Evolutionary conservation across 2,113 vertebrate genomes (phyloP).

Genomic region (Accipiter cooperii): DNA sequence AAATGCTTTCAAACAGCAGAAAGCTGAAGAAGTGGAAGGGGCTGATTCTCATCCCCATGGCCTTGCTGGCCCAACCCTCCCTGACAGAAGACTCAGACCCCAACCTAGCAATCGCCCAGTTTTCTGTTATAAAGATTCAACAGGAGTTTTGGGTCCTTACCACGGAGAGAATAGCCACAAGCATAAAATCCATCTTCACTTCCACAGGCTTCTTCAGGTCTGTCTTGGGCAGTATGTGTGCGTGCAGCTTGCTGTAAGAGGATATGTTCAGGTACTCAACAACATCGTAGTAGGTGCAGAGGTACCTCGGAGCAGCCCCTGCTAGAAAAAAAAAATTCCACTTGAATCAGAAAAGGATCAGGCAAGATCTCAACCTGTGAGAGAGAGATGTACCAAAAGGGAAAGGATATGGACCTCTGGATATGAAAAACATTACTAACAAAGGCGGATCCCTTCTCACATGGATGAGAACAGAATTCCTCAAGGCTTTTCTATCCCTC

Average conservation of each 20-base stretch:
- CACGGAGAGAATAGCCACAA: slow-evolving; percentile 70
- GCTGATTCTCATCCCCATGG: background rate
- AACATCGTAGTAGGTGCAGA: slow-evolving; percentile 71
- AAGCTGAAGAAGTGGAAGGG: background rate
- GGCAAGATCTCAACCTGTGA: background rate
- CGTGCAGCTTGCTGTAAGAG: background rate
- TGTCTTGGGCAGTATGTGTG: slow-evolving; percentile 64
- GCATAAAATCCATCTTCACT: slow-evolving; percentile 47
- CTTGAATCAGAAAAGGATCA: background rate
- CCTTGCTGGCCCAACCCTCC: background rate
- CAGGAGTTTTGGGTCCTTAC: slow-evolving; percentile 1
- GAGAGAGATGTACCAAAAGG: background rate
- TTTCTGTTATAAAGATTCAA: background rate
- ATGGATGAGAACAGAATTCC: background rate
- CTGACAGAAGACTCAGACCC: background rate
- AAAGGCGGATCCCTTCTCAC: background rate
- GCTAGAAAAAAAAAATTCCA: background rate
- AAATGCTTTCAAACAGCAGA: background rate
- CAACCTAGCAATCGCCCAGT: fast-evolving
- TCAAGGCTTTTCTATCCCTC: background rate
- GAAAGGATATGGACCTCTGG: background rate
- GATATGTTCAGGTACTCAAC: slow-evolving; percentile 67
- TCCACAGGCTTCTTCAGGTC: slow-evolving; percentile 28
- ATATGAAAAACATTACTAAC: background rate
- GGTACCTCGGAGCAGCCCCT: background rate